Base-by-base conservation (phyloP, 2,797 vertebrate genomes). In the Lepus oiostolus region DNA sequence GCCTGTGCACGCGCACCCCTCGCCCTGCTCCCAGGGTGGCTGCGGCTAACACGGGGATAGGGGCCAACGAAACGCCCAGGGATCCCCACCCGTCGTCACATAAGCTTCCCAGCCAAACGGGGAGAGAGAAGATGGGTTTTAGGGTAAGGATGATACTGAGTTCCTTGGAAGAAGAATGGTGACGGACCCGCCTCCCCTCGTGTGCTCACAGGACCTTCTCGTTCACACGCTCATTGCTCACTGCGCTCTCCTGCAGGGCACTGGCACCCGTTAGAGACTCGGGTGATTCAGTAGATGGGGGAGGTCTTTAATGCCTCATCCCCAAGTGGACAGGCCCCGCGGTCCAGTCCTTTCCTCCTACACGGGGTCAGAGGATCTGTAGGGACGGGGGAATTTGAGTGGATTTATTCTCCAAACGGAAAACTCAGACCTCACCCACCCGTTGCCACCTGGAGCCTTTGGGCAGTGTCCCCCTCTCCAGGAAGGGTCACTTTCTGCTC, bases 141-240 rank as follows among this genome's bases (percentile, higher is more conserved):
- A 80, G 11, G 76, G 4, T 72, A 11, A 79, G 62, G 62, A 94
- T 91, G 75, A 87, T 87, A 83, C 16, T 93, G 63, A 96, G 22
- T 91, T 96, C 16, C n/a, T 35, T 68, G 72, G 63, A 91, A 93
- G 71, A 80, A 65, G 91, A 60, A 60, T 68, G 90, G n/a, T 84
- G 62, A 67, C 28, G 42, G 30, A 32, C 79, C 24, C 71, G 80
- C 85, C 58, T 80, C 58, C 88, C 76, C 50, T 87, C 74, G 87
- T 82, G 67, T 60, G 35, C n/a, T 79, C 42, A 72, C 60, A 93
- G 82, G 72, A 79, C 94, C 87, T 76, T 76, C 63, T 84, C 52
- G 54, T 82, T 82, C 21, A 54, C 30, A 54, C 7, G 38, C 11
- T 95, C 8, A 74, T 88, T 54, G 24, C 28, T 83, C 87, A 42